phyloP scores from a whole-genome alignment of 2,113 vertebrate genomes.

The Solea solea region DNA sequence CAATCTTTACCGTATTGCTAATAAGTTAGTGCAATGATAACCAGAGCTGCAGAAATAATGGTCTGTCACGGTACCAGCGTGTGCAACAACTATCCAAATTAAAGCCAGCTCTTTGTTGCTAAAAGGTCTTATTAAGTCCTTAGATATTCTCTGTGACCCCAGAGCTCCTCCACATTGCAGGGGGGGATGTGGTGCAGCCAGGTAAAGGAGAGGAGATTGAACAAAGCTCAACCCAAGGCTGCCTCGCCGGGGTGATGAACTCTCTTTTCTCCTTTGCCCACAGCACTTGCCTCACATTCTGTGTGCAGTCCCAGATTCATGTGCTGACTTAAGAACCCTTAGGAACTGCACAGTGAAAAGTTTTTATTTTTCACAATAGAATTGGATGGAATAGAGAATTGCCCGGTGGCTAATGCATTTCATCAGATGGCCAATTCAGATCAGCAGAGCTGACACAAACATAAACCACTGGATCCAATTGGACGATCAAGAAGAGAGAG shows the following conservation, averaged over 20 bases:
- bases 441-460: constrained; percentile 3
- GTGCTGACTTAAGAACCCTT: constrained; percentile 6
- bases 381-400: constrained; percentile 39
- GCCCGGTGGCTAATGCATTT: constrained; percentile 23
- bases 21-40: background rate
- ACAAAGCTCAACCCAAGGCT: constrained; percentile 53
- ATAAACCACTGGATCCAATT: background rate
- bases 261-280: constrained; percentile 27
- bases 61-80: background rate
- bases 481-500: background rate
- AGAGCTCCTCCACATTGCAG: constrained; percentile 15
- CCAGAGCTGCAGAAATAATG: constrained; percentile 1
- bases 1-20: background rate
- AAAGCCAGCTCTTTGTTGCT: constrained; percentile 11
- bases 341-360: constrained; percentile 28
- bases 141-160: constrained; percentile 26
- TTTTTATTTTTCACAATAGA: constrained; percentile 22
- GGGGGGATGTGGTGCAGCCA: constrained; percentile 14
- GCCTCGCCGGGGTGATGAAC: constrained; percentile 41
- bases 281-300: constrained; percentile 46
- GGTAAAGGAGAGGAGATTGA: constrained; percentile 52
- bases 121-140: constrained; percentile 42
- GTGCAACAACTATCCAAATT: constrained; percentile 6
- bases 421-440: background rate
- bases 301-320: constrained; percentile 26